Percentiles rank a stretch among this genome's conserved stretches.
These are phyloP conservation scores for Diloba caeruleocephala DNA, from an alignment of 2,888 invertebrate genomes.

Conservation along the genomic window DNA sequence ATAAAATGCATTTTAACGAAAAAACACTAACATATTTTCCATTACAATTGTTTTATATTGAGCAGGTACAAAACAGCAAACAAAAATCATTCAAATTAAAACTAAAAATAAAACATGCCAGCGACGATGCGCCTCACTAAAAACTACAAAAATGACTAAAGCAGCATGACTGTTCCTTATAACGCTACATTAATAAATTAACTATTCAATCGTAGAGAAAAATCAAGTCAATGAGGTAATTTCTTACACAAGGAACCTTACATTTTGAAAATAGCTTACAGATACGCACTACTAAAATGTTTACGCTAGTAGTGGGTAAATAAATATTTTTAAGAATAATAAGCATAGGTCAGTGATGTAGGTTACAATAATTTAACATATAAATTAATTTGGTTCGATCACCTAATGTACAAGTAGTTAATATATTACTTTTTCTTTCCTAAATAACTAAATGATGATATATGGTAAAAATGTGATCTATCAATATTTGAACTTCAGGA, in stretches of 20 bases:
- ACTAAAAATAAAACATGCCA: slow-evolving; percentile 45
- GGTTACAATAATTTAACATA: slow-evolving; percentile 30
- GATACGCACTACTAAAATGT: slow-evolving; percentile 31
- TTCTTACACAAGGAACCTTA: slow-evolving; percentile 74
- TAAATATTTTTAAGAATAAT: slow-evolving; percentile 40
- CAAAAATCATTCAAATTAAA: slow-evolving; percentile 40
- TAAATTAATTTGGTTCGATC: slow-evolving; percentile 61
- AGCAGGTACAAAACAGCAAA: slow-evolving; percentile 76
- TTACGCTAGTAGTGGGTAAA: slow-evolving; percentile 49
- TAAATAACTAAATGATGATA: slow-evolving; percentile 33
- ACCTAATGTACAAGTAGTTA: slow-evolving; percentile 34
- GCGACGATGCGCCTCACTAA: slow-evolving; percentile 57
- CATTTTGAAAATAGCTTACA: slow-evolving; percentile 50
- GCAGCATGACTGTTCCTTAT: slow-evolving; percentile 81
- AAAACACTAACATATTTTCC: slow-evolving; percentile 6
- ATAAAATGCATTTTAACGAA: slow-evolving; percentile 23
- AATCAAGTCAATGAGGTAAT: slow-evolving; percentile 75
- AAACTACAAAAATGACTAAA: slow-evolving; percentile 84
- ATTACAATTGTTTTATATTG: slow-evolving; percentile 33
- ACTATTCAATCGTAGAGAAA: slow-evolving; percentile 61
- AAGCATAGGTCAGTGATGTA: slow-evolving; percentile 35
- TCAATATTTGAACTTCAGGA: slow-evolving; percentile 31
- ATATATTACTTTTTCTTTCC: slow-evolving; percentile 32
- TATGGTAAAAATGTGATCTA: slow-evolving; percentile 15
- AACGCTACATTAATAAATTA: slow-evolving; percentile 76